A percentile compares a stretch with the other conserved stretches of the same genome.
Evolutionary conservation across 2,113 vertebrate genomes (phyloP).

Genomic region (Colinus virginianus): DNA sequence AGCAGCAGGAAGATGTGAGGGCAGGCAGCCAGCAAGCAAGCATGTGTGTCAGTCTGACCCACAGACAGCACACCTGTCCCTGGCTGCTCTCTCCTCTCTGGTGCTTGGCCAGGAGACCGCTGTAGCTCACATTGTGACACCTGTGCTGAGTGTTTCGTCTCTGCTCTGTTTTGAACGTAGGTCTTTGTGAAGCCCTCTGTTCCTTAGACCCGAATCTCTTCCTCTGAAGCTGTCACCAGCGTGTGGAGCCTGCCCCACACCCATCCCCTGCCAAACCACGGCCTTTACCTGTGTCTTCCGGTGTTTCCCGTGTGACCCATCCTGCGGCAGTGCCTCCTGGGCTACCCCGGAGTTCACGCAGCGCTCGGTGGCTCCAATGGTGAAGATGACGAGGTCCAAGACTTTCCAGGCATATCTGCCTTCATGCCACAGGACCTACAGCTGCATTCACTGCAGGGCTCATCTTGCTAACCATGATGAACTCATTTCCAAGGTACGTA

Average conservation of each 20-base stretch:
- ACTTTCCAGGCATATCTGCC: slow-evolving; percentile 98
- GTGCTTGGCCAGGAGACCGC: accelerated
- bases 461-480: slow-evolving; percentile 98
- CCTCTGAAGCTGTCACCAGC: slow-evolving; percentile 76
- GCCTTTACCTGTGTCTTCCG: slow-evolving; percentile 99
- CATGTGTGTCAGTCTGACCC: background rate
- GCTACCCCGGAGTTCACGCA: slow-evolving; percentile 88
- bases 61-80: background rate
- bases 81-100: background rate
- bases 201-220: slow-evolving; percentile 14
- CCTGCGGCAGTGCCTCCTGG: slow-evolving; percentile 97
- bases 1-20: background rate
- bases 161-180: slow-evolving; percentile 13
- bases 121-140: accelerated
- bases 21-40: background rate
- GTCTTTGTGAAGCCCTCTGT: background rate
- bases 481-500: slow-evolving; percentile 96
- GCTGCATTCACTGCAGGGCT: slow-evolving; percentile 98
- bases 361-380: slow-evolving; percentile 89
- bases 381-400: slow-evolving; percentile 99
- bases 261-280: slow-evolving; percentile 89
- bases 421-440: slow-evolving; percentile 97
- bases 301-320: slow-evolving; percentile 98
- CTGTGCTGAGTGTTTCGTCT: background rate
- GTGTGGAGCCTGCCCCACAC: slow-evolving; percentile 92